A percentile compares a stretch with the other conserved stretches of the same genome.
These are phyloP conservation scores for Sebastes umbrosus DNA, from an alignment of 2,797 vertebrate species.

Conservation along the genomic window DNA sequence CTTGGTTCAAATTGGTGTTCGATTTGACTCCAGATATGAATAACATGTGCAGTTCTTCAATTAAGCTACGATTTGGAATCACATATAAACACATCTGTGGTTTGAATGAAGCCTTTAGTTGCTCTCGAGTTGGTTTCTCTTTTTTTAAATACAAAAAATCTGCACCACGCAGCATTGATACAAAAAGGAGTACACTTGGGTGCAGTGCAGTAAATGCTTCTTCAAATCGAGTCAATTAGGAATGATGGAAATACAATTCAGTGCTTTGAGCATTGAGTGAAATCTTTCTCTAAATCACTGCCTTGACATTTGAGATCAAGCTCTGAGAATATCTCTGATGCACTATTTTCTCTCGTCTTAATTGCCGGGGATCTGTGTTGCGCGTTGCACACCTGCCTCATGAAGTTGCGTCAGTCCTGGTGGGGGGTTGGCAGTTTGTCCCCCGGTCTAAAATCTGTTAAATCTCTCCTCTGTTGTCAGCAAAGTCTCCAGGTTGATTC, in stretches of 20 bases:
- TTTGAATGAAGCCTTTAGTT: background rate
- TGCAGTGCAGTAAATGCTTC: background rate
- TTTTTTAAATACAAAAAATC: background rate
- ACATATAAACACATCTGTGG: background rate
- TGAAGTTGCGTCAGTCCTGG: slow-evolving; percentile 47
- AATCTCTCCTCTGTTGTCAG: slow-evolving; percentile 49
- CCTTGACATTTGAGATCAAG: slow-evolving; percentile 16
- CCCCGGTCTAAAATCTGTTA: slow-evolving; percentile 36
- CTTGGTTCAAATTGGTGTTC: background rate
- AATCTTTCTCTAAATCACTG: slow-evolving; percentile 12
- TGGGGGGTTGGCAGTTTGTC: slow-evolving; percentile 14
- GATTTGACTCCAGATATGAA: background rate
- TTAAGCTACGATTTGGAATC: background rate
- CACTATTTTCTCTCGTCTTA: slow-evolving; percentile 12
- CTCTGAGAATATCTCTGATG: slow-evolving; percentile 2
- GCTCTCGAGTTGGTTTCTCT: background rate
- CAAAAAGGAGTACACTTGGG: background rate
- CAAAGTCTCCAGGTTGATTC: slow-evolving; percentile 24
- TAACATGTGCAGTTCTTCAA: background rate
- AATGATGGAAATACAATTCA: background rate
- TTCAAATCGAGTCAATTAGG: slow-evolving; percentile 4
- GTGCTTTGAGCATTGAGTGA: background rate
- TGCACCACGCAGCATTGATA: background rate
- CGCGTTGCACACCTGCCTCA: slow-evolving; percentile 45
- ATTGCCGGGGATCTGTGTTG: slow-evolving; percentile 23